These are phyloP conservation scores for Polydrusus tereticollis DNA, from an alignment of 2,888 invertebrate species.

Conservation along the genomic window DNA sequence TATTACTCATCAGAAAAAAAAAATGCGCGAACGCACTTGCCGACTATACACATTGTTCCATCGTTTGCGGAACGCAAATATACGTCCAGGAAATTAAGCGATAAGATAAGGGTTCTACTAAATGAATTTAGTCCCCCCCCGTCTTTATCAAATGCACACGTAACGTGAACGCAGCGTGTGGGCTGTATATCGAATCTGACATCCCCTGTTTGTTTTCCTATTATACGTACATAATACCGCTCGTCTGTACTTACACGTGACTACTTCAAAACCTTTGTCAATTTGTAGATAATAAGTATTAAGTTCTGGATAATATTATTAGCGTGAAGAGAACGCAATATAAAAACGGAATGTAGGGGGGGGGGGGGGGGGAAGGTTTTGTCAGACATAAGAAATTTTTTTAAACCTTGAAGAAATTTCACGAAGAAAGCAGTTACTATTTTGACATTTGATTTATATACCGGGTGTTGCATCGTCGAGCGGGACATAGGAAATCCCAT, in stretches of 20 bases:
- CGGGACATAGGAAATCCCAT: too few species aligned
- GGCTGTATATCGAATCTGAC: constrained; percentile 6
- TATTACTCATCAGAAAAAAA: too few species aligned
- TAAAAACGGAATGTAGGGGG: neutral
- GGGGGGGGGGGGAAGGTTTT: too few species aligned
- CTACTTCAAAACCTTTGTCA: neutral
- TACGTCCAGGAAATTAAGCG: constrained; percentile 29
- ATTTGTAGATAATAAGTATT: neutral
- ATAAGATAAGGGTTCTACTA: constrained; percentile 29
- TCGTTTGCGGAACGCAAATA: constrained; percentile 6
- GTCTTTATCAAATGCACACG: constrained; percentile 28
- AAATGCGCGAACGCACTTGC: too few species aligned
- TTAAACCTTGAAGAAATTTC: too few species aligned
- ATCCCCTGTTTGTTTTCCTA: neutral
- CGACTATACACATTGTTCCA: neutral
- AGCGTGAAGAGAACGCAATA: neutral
- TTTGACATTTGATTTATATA: too few species aligned
- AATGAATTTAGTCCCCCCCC: constrained; percentile 8
- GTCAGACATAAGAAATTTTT: too few species aligned
- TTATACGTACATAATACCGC: neutral
- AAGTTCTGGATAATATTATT: neutral
- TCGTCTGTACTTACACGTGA: neutral
- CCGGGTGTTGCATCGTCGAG: too few species aligned
- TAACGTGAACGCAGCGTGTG: neutral
- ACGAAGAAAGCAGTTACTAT: too few species aligned